These are phyloP conservation scores for Propsilocerus akamusi DNA, from an alignment of 1,140 invertebrate species.

Conservation along the genomic window DNA sequence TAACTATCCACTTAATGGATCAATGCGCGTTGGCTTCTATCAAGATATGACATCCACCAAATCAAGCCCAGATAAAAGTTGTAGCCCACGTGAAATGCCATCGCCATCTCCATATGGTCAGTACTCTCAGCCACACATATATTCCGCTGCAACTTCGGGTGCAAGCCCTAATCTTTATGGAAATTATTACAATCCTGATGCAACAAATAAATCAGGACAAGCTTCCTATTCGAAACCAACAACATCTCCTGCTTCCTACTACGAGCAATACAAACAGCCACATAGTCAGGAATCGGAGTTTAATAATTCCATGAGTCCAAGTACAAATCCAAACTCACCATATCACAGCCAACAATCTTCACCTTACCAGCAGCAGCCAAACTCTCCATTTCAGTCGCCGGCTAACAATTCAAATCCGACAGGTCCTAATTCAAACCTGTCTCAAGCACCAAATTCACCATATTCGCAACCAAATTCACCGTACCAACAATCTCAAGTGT, in stretches of 20 bases:
- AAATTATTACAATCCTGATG: constrained; percentile 10
- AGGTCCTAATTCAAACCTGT: constrained; percentile 12
- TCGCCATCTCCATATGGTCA: constrained; percentile 36
- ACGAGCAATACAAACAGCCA: constrained; percentile 30
- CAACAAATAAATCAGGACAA: constrained; percentile 18
- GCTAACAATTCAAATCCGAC: background rate
- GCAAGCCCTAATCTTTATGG: constrained; percentile 16
- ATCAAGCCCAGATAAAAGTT: constrained; percentile 51
- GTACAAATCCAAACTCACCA: constrained; percentile 22
- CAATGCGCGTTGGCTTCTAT: constrained; percentile 57
- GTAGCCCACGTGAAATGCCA: constrained; percentile 39
- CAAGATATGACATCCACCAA: constrained; percentile 53
- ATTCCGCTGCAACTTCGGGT: constrained; percentile 28
- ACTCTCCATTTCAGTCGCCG: constrained; percentile 25
- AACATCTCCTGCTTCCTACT: constrained; percentile 24
- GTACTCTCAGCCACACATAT: constrained; percentile 35
- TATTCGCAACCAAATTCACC: constrained; percentile 18
- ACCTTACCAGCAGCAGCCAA: constrained; percentile 21
- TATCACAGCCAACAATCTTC: constrained; percentile 5
- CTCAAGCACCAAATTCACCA: constrained; percentile 24
- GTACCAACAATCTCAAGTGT: constrained; percentile 13
- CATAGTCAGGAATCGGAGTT: constrained; percentile 22
- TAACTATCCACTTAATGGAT: constrained; percentile 42
- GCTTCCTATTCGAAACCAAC: constrained; percentile 16
- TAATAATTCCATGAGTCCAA: constrained; percentile 24